Evolutionary conservation across 2,797 vertebrate species (phyloP).

Genomic region (Falco peregrinus): DNA sequence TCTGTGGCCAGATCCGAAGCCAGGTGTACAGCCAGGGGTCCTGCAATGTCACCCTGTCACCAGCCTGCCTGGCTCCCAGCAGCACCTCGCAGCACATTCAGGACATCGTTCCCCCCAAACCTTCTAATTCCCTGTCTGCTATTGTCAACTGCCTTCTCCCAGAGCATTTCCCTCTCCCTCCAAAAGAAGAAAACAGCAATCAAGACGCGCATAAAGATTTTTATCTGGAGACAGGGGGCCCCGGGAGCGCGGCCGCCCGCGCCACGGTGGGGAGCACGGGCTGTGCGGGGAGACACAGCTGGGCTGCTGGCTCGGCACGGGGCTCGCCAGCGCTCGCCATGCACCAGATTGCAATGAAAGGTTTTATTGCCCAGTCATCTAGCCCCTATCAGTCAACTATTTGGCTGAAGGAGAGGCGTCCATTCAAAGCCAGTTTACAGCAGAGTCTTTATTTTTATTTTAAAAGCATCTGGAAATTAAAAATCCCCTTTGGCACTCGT

Average conservation of each 20-base stretch:
- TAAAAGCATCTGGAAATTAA: conserved; percentile 79
- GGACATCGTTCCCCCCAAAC: neutral
- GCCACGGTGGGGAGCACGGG: accelerated
- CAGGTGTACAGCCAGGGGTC: neutral
- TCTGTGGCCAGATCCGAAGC: neutral
- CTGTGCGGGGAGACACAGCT: accelerated
- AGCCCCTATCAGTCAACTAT: neutral
- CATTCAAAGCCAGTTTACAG: conserved; percentile 71
- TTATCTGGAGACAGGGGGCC: neutral
- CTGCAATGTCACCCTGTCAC: neutral
- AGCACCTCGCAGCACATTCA: neutral
- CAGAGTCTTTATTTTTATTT: conserved; percentile 74
- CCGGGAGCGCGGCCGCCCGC: accelerated
- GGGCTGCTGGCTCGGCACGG: accelerated
- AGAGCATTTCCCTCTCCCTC: neutral
- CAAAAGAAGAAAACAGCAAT: neutral
- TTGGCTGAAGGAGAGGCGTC: conserved; percentile 35
- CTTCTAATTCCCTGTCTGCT: accelerated
- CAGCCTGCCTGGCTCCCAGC: neutral
- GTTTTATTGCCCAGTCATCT: conserved; percentile 10
- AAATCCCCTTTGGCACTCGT: conserved; percentile 66
- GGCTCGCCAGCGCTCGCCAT: neutral
- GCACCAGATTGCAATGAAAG: neutral
- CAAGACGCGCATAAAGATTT: neutral
- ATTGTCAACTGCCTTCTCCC: neutral